Base-by-base conservation (phyloP, 1,140 invertebrate species). In the Camponotus vicinus region DNA sequence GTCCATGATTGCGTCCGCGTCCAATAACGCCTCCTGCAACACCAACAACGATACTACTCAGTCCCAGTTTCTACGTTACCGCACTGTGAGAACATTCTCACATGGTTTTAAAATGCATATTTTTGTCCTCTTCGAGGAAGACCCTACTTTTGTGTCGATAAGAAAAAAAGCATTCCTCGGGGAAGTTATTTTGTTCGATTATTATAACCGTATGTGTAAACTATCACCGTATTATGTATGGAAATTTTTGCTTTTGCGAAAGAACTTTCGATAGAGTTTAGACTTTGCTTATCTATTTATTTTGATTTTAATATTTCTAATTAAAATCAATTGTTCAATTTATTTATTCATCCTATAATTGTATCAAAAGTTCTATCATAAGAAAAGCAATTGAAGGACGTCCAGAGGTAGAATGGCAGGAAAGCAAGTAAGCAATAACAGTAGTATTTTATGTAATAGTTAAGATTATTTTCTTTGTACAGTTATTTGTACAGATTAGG, bases 1-100 rank as follows among this genome's bases (percentile, higher is more conserved):
- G 92, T 95, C 95, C 95, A 95, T 95, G 93, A 95, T 95, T 92
- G 94, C 93, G 85, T 95, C 95, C 92, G 93, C 92, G 93, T 95
- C 95, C 95, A 95, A 91, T 92, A 95, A 94, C 93, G 94, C 93
- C 94, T 95, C 95, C 95, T 95, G 95, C 93, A 95, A 95, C 89
- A 90, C 94, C 94, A 95, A 95, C 94, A 95, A 94, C 94, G 92
- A 92, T 92, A 95, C 94, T 95, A 95, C 94, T 95, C 95, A 95
- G 94, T 95, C 94, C 94, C 94, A 93, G 70, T 88, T 59, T 90
- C 77, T 90, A 82, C 15, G 90, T 90, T 66, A 86, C 63, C 75
- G 86, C 45, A 70, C 59, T n/a, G 79, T 66, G 63, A 75, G 40
- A 63, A 83, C 37, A 45, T 84, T 79, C 37, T 80, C 45, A 71